Evolutionary conservation across 2,797 vertebrate species (phyloP).

Genomic region (Molossus molossus): DNA sequence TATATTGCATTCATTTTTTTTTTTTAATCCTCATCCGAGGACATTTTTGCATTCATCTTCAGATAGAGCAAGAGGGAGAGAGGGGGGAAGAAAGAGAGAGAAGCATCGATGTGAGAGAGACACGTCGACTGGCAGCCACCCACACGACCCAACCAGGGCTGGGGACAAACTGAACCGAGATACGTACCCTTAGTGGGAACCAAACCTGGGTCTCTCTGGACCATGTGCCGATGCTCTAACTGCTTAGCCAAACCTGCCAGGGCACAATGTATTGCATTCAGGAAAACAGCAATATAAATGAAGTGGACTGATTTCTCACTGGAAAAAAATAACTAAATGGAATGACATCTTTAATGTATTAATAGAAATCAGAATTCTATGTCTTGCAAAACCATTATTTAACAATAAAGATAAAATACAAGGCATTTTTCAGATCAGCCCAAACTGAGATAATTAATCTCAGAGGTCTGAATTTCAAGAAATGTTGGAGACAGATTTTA

Average conservation of each 20-base stretch:
- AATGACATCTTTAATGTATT: not conserved
- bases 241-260: too few relatives aligned
- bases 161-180: too few relatives aligned
- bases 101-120: too few relatives aligned
- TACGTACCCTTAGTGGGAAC: too few relatives aligned
- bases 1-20: not conserved
- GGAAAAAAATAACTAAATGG: not conserved
- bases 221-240: too few relatives aligned
- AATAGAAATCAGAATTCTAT: slow-evolving; percentile 36
- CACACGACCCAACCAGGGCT: too few relatives aligned
- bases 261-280: not conserved
- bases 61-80: too few relatives aligned
- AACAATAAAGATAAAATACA: not conserved
- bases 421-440: not conserved
- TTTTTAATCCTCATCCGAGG: too few relatives aligned
- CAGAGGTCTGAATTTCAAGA: not conserved
- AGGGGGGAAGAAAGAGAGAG: too few relatives aligned
- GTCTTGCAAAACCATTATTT: not conserved
- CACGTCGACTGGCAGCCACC: too few relatives aligned
- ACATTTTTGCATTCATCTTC: too few relatives aligned
- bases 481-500: not conserved
- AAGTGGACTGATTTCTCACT: not conserved
- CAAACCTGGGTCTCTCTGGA: too few relatives aligned
- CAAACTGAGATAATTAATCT: not conserved
- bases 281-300: not conserved